phyloP scores from a whole-genome alignment of 2,113 vertebrate genomes.

The Aphyosemion australe region DNA sequence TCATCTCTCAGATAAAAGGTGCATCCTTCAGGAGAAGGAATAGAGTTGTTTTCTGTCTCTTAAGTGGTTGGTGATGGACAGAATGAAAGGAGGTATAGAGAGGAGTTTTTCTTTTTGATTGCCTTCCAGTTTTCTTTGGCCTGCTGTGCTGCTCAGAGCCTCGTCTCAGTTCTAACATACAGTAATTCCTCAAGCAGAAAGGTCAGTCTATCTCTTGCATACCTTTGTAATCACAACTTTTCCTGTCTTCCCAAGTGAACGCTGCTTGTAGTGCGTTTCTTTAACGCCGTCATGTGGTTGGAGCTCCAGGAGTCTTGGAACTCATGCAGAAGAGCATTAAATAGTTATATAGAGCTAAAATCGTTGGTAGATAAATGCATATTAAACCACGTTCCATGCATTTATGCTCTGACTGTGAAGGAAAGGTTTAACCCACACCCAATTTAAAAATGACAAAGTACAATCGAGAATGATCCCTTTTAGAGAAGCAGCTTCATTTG shows the following conservation, averaged over 20 bases:
- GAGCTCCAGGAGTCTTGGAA: not conserved
- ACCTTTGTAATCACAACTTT: conserved; percentile 32
- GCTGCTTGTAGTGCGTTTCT: conserved; percentile 32
- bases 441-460: no score
- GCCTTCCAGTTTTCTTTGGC: conserved; percentile 72
- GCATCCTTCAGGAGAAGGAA: conserved; percentile 59
- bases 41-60: conserved; percentile 66
- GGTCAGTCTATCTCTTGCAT: conserved; percentile 22
- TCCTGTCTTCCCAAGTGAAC: conserved; percentile 29
- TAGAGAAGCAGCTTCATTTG: no score
- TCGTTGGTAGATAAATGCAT: not conserved
- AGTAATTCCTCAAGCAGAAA: conserved; percentile 61
- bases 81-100: conserved; percentile 47
- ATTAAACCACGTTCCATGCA: no score
- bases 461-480: no score
- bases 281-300: conserved; percentile 30
- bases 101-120: conserved; percentile 68
- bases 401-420: no score
- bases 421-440: no score
- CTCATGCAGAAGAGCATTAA: no score
- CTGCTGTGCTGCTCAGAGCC: conserved; percentile 60
- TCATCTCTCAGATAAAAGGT: conserved; percentile 61
- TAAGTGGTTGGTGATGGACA: conserved; percentile 61
- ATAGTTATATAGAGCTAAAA: not conserved
- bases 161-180: conserved; percentile 59